Conservation (phyloP, 2,888 invertebrate genomes). For the Drosophila picticornis region DNA sequence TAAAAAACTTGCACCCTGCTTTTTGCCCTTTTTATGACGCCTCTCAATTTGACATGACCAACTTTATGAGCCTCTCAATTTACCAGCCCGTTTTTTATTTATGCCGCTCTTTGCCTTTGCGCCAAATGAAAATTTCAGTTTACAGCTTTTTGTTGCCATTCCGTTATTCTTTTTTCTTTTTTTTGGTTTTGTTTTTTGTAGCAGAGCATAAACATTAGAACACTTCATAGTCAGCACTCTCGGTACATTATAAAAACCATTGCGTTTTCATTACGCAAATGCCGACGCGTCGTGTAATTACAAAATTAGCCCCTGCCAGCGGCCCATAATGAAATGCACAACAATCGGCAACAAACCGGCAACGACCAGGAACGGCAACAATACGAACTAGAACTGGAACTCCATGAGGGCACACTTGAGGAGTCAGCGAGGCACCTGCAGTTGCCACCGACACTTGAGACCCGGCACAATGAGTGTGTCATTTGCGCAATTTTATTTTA, state of each 20-base stretch:
- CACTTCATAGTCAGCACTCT: conserved; percentile 42
- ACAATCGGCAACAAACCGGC: conserved; percentile 17
- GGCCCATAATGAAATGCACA: conserved; percentile 67
- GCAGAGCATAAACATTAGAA: conserved; percentile 34
- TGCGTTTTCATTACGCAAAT: conserved; percentile 56
- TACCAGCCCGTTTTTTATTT: conserved; percentile 51
- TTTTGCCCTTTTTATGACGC: conserved; percentile 43
- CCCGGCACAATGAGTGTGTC: conserved; percentile 58
- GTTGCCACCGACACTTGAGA: conserved; percentile 68
- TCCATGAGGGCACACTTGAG: conserved; percentile 61
- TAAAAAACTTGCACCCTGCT: conserved; percentile 51
- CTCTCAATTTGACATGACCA: conserved; percentile 58
- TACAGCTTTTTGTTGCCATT: conserved; percentile 56
- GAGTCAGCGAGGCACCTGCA: conserved; percentile 56
- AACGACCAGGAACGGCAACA: conserved; percentile 15
- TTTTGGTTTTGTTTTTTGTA: conserved; percentile 1
- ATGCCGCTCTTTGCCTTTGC: conserved; percentile 40
- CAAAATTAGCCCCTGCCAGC: conserved; percentile 73
- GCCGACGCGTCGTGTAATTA: conserved; percentile 73
- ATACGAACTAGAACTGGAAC: conserved; percentile 43
- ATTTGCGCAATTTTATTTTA: conserved; percentile 56
- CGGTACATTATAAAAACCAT: conserved; percentile 55
- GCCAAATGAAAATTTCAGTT: conserved; percentile 62
- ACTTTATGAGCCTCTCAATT: conserved; percentile 67
- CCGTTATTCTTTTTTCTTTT: conserved; percentile 1